These are phyloP conservation scores for Gallinago stenura DNA, from an alignment of 2,797 vertebrate genomes.

Conservation along the genomic window DNA sequence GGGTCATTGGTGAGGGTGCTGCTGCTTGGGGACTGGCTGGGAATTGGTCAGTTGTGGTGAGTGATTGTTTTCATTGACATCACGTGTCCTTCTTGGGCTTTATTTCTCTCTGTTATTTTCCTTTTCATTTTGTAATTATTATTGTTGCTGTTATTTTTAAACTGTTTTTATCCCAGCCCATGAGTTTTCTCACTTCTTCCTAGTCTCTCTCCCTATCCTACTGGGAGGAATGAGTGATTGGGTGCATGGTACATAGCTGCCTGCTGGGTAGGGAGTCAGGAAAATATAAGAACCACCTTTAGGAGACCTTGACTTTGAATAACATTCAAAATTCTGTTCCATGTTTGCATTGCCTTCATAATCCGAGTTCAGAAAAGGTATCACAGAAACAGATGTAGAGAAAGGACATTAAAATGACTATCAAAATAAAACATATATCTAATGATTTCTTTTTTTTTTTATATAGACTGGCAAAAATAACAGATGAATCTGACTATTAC, in stretches of 20 bases:
- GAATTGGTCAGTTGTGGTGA: fast-evolving
- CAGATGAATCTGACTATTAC: background rate
- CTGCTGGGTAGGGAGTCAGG: background rate
- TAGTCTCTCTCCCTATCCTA: too few relatives aligned
- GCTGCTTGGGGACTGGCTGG: background rate
- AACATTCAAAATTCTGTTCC: background rate
- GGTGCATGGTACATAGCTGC: background rate
- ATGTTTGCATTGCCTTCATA: background rate
- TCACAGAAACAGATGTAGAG: background rate
- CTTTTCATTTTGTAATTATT: background rate
- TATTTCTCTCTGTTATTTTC: background rate
- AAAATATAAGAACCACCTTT: background rate
- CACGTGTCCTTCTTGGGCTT: background rate
- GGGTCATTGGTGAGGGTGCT: fast-evolving
- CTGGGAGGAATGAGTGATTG: background rate
- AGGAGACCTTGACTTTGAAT: background rate
- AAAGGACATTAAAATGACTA: background rate
- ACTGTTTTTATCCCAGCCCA: background rate
- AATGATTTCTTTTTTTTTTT: background rate
- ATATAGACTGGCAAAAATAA: background rate
- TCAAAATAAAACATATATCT: background rate
- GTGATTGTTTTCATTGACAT: background rate
- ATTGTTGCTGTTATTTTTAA: background rate
- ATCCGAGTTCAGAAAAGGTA: background rate
- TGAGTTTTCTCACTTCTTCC: background rate